Evolutionary conservation across 2,888 invertebrate species (phyloP).

Genomic region (Hofmannophila pseudospretella): DNA sequence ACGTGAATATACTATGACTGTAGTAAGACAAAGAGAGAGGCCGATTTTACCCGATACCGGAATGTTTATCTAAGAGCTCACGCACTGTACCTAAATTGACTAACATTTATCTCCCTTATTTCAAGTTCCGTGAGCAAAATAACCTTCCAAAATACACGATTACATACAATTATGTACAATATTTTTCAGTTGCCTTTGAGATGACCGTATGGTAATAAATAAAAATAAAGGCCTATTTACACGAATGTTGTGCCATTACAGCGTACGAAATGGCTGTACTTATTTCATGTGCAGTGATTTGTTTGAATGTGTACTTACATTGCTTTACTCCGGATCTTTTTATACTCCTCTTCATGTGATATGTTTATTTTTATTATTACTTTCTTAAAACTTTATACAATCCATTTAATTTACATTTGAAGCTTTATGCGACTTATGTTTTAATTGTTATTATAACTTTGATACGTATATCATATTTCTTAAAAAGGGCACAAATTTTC

Average conservation of each 20-base stretch:
- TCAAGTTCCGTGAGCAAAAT: conserved; percentile 6
- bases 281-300: conserved; percentile 6
- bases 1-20: no score
- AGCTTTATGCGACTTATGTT: conserved; percentile 19
- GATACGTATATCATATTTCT: no score
- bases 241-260: conserved; percentile 5
- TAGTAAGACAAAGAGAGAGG: no score
- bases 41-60: no score
- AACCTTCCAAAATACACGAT: conserved; percentile 3
- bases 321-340: not conserved
- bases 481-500: no score
- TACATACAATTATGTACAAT: conserved; percentile 1
- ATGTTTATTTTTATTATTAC: not conserved
- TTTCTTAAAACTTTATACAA: not conserved
- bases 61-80: no score
- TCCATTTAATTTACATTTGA: conserved; percentile 27
- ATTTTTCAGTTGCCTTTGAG: conserved; percentile 4
- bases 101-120: conserved; percentile 10
- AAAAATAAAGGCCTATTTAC: conserved; percentile 10
- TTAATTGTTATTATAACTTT: conserved; percentile 8
- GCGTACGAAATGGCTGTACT: conserved; percentile 3
- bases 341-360: not conserved
- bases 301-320: not conserved
- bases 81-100: no score
- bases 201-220: conserved; percentile 6